These are phyloP conservation scores for Carassius gibelio DNA, from an alignment of 2,113 vertebrate species.

Conservation along the genomic window DNA sequence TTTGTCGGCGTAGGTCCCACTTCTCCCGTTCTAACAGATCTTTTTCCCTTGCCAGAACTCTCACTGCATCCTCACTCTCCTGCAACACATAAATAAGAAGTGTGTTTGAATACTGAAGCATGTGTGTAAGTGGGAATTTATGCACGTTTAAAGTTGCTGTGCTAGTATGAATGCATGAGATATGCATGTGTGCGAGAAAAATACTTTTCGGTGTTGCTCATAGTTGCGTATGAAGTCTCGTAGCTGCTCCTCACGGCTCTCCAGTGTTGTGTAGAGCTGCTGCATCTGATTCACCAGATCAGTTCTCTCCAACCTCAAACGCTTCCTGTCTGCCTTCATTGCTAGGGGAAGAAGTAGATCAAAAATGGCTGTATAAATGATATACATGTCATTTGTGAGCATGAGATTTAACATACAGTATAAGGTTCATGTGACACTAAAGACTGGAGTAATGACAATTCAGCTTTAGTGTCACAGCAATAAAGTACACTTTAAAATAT, in stretches of 20 bases:
- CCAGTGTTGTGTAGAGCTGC: constrained; percentile 95
- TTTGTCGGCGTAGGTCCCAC: constrained; percentile 94
- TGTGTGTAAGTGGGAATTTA: background rate
- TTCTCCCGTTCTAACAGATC: constrained; percentile 95
- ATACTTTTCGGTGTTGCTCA: constrained; percentile 95
- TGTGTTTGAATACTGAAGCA: background rate
- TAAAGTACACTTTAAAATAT: too few relatives aligned
- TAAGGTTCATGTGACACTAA: background rate
- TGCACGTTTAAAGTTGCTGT: background rate
- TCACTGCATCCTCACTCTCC: constrained; percentile 98
- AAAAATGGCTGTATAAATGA: background rate
- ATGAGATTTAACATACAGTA: background rate
- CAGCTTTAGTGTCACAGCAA: background rate
- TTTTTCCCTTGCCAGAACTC: constrained; percentile 93
- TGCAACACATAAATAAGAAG: constrained; percentile 51
- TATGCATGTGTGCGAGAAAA: background rate
- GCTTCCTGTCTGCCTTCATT: constrained; percentile 96
- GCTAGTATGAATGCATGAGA: background rate
- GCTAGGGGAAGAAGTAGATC: constrained; percentile 69
- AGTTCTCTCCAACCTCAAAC: constrained; percentile 91
- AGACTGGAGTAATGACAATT: background rate
- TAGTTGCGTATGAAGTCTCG: constrained; percentile 98
- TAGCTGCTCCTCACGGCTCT: constrained; percentile 96
- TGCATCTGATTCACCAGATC: constrained; percentile 99
- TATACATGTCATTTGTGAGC: background rate